A percentile compares a stretch with the other conserved stretches of the same genome.
Conservation (phyloP, 2,888 invertebrate species). For the Nemotelus pantherinus region DNA sequence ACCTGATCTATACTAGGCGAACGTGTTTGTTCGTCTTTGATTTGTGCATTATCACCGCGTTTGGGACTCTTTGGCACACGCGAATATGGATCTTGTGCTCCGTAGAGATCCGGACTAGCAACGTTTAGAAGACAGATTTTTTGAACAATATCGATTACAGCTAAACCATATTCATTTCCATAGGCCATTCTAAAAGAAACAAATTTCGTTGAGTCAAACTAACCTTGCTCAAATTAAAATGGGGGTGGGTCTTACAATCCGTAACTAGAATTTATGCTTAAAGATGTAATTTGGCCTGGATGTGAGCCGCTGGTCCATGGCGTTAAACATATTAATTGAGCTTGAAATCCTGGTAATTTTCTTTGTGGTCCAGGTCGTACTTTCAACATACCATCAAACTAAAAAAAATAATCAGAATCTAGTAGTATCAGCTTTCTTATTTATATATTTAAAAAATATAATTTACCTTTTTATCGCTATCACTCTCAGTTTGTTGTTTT, state of each 20-base stretch:
- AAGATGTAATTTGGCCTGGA: constrained; percentile 86
- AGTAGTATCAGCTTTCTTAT: neutral
- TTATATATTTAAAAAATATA: constrained; percentile 2
- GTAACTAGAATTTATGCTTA: constrained; percentile 95
- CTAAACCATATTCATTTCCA: constrained; percentile 95
- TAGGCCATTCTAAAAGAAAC: constrained; percentile 84
- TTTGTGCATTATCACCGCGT: constrained; percentile 64
- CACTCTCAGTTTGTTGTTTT: constrained; percentile 61
- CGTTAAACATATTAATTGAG: constrained; percentile 92
- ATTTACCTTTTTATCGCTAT: constrained; percentile 66
- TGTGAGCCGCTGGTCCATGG: constrained; percentile 81
- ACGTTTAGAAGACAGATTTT: constrained; percentile 88
- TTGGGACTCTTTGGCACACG: constrained; percentile 82
- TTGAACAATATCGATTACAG: constrained; percentile 93
- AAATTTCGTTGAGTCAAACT: neutral
- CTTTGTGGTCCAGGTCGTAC: constrained; percentile 82
- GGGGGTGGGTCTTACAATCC: constrained; percentile 82
- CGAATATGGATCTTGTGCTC: constrained; percentile 86
- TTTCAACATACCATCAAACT: constrained; percentile 69
- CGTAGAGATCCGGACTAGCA: constrained; percentile 91
- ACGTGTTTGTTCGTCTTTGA: constrained; percentile 72
- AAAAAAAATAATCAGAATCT: constrained; percentile 49
- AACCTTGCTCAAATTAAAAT: neutral
- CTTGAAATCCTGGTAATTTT: constrained; percentile 96
- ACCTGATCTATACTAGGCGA: constrained; percentile 93